Conservation (phyloP, 2,113 vertebrate genomes). For the Ondatra zibethicus region DNA sequence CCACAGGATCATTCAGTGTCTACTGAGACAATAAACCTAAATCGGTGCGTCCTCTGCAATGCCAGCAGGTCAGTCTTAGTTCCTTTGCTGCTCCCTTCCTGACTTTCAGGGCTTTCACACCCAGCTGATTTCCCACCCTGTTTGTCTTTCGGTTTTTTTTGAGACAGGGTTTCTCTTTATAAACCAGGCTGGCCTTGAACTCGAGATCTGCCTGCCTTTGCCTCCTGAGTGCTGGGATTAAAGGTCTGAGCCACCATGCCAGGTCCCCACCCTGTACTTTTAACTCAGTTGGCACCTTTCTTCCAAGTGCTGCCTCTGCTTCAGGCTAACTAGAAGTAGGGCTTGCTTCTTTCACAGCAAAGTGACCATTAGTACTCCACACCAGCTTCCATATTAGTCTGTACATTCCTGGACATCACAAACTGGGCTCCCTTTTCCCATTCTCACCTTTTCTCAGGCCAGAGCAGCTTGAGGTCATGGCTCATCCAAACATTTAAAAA, state of each 20-base stretch:
- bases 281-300: not conserved
- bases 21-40: not conserved
- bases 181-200: not conserved
- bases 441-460: not conserved
- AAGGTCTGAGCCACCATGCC: not conserved
- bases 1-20: not conserved
- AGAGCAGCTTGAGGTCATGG: not conserved
- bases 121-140: not conserved
- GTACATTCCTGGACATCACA: not conserved
- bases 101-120: not conserved
- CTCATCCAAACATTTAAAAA: not conserved
- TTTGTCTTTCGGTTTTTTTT: not conserved
- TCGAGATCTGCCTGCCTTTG: not conserved
- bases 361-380: not conserved
- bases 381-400: not conserved
- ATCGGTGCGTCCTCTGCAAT: no score
- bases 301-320: not conserved
- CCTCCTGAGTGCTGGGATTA: not conserved
- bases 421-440: not conserved
- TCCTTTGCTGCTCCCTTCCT: not conserved
- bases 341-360: not conserved
- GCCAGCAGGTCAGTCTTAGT: not conserved
- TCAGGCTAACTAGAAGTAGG: not conserved
- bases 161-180: not conserved
- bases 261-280: no score